Conservation (phyloP, 2,797 vertebrate species). For the Lagocephalus sceleratus region DNA sequence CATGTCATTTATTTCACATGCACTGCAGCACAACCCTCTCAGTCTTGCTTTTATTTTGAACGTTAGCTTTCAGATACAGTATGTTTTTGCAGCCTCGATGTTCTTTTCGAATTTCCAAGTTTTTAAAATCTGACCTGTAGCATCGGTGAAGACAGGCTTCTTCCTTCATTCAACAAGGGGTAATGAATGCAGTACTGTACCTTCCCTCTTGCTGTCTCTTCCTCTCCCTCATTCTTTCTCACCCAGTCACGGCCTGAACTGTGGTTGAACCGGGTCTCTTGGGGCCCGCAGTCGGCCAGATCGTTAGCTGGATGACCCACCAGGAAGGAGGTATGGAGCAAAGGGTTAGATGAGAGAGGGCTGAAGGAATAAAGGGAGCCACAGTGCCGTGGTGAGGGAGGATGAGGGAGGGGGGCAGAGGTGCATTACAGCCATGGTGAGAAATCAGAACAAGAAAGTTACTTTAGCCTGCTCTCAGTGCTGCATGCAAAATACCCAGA, state of each 20-base stretch:
- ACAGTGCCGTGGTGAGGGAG: constrained; percentile 24
- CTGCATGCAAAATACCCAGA: constrained; percentile 59
- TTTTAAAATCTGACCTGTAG: not conserved
- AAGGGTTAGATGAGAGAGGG: constrained; percentile 47
- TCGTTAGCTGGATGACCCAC: constrained; percentile 76
- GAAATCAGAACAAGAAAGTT: constrained; percentile 56
- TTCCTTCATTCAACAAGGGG: constrained; percentile 23
- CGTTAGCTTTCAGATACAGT: not conserved
- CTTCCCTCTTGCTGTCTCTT: constrained; percentile 20
- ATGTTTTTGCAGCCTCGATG: not conserved
- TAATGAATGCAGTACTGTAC: constrained; percentile 43
- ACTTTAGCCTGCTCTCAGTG: constrained; percentile 31
- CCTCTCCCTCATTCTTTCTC: constrained; percentile 34
- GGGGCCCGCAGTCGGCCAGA: constrained; percentile 65
- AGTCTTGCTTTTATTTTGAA: not conserved
- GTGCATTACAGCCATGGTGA: constrained; percentile 42
- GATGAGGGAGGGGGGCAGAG: constrained; percentile 18
- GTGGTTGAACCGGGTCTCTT: constrained; percentile 70
- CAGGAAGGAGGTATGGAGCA: constrained; percentile 53
- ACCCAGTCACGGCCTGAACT: constrained; percentile 71
- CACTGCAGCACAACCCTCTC: constrained; percentile 11
- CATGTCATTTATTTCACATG: constrained; percentile 40
- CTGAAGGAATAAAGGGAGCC: constrained; percentile 44
- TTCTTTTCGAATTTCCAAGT: not conserved
- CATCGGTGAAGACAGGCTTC: constrained; percentile 5